phyloP scores from a whole-genome alignment of 2,888 invertebrate genomes.

The Limnephilus rhombicus region DNA sequence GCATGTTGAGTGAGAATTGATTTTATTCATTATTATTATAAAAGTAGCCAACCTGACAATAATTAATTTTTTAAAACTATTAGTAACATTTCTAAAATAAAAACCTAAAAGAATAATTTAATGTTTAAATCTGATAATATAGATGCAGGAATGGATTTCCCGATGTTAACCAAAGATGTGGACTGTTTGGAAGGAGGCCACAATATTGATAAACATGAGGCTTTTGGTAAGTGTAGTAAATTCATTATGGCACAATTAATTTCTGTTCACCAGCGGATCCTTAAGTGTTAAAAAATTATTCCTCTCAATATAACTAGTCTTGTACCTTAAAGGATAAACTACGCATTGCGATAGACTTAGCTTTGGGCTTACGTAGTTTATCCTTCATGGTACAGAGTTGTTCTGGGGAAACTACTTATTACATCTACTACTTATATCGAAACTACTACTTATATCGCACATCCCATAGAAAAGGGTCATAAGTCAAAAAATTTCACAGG shows the following conservation, averaged over 20 bases:
- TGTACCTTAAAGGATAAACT: too few relatives aligned
- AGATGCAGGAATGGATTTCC: background rate
- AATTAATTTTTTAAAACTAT: background rate
- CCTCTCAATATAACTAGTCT: too few relatives aligned
- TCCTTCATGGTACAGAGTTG: too few relatives aligned
- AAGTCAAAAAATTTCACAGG: too few relatives aligned
- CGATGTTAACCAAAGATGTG: background rate
- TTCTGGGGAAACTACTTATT: too few relatives aligned
- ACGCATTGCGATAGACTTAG: too few relatives aligned
- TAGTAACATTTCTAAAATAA: background rate
- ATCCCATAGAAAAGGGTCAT: too few relatives aligned
- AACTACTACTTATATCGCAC: too few relatives aligned
- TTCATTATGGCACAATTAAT: background rate
- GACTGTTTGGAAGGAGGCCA: background rate
- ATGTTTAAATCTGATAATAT: background rate
- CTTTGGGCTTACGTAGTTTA: too few relatives aligned
- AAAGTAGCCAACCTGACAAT: background rate
- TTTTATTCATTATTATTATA: background rate
- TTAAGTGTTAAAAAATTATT: too few relatives aligned
- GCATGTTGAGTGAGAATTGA: constrained; percentile 10
- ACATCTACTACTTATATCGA: too few relatives aligned
- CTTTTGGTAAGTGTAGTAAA: background rate
- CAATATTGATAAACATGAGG: background rate
- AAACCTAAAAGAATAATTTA: background rate
- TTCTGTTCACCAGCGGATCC: too few relatives aligned